Percentiles rank a stretch among this genome's conserved stretches.
phyloP scores from a whole-genome alignment of 2,797 vertebrate genomes.

The Echiichthys vipera region DNA sequence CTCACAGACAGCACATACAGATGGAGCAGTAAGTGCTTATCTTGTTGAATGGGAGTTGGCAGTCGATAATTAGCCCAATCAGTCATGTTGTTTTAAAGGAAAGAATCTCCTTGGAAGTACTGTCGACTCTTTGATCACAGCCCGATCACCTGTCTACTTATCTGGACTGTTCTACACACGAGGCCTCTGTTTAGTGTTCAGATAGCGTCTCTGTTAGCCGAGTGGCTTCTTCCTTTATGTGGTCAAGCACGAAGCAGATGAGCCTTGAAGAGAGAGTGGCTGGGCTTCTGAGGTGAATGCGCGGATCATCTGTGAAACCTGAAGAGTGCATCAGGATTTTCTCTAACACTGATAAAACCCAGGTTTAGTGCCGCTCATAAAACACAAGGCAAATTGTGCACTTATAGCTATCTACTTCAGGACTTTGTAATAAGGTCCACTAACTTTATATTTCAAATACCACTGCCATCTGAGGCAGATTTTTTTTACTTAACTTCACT shows the following conservation, averaged over 20 bases:
- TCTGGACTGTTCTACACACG: slow-evolving; percentile 55
- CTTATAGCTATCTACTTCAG: slow-evolving; percentile 65
- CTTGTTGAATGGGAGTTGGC: slow-evolving; percentile 43
- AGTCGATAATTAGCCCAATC: slow-evolving; percentile 64
- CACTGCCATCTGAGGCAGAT: slow-evolving; percentile 40
- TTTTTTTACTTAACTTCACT: slow-evolving; percentile 40
- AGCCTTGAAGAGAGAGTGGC: slow-evolving; percentile 47
- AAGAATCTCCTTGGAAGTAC: slow-evolving; percentile 54
- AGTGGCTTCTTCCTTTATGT: slow-evolving; percentile 64
- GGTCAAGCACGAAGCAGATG: slow-evolving; percentile 63
- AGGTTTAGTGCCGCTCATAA: slow-evolving; percentile 78
- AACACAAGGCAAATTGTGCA: slow-evolving; percentile 78
- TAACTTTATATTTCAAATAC: slow-evolving; percentile 79
- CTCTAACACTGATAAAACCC: slow-evolving; percentile 71
- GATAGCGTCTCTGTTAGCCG: slow-evolving; percentile 53
- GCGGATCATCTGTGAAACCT: slow-evolving; percentile 57
- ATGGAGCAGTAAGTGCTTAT: slow-evolving; percentile 40
- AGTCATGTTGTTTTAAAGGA: slow-evolving; percentile 64
- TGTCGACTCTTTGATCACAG: slow-evolving; percentile 67
- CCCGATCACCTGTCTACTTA: slow-evolving; percentile 71
- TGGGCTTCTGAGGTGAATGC: slow-evolving; percentile 23
- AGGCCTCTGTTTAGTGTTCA: slow-evolving; percentile 71
- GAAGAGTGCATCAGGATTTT: slow-evolving; percentile 63
- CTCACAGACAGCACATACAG: slow-evolving; percentile 15
- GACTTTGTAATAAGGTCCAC: slow-evolving; percentile 65